Evolutionary conservation across 2,888 invertebrate genomes (phyloP).

Genomic region (Eristalinus sepulchralis): DNA sequence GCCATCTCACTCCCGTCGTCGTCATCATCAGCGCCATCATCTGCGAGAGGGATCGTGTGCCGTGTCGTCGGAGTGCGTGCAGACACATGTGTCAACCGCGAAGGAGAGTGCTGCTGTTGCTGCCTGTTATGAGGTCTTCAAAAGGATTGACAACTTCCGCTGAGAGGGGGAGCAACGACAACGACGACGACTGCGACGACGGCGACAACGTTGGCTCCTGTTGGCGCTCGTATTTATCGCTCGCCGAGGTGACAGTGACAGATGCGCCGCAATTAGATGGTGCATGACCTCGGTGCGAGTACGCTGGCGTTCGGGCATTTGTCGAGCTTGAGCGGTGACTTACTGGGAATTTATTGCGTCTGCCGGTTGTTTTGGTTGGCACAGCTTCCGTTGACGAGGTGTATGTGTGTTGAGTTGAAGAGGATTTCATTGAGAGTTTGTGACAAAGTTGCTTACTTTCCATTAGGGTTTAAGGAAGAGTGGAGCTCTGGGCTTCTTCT

Average conservation of each 20-base stretch:
- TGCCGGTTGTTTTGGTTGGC: not conserved
- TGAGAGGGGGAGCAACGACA: not conserved
- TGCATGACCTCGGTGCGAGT: conserved; percentile 23
- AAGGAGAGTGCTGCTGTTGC: not conserved
- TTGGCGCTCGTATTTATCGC: conserved; percentile 32
- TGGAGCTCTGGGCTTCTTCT: too few relatives aligned
- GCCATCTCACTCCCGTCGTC: not conserved
- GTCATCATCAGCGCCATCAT: not conserved
- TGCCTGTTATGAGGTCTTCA: conserved; percentile 57
- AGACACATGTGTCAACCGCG: conserved; percentile 10
- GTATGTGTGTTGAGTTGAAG: too few relatives aligned
- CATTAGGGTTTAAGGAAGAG: too few relatives aligned
- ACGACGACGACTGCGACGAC: not conserved
- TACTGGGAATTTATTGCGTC: conserved; percentile 3
- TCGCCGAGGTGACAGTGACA: conserved; percentile 52
- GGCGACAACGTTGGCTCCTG: not conserved
- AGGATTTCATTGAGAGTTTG: too few relatives aligned
- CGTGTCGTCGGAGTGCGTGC: not conserved
- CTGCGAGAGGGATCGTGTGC: not conserved
- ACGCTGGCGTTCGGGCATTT: not conserved
- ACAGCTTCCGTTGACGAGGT: not conserved
- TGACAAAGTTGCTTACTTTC: too few relatives aligned
- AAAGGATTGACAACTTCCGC: conserved; percentile 63
- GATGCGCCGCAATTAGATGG: conserved; percentile 43
- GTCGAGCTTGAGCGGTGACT: conserved; percentile 3